These are phyloP conservation scores for Athripsodes cinereus DNA, from an alignment of 2,888 invertebrate genomes.

Conservation along the genomic window DNA sequence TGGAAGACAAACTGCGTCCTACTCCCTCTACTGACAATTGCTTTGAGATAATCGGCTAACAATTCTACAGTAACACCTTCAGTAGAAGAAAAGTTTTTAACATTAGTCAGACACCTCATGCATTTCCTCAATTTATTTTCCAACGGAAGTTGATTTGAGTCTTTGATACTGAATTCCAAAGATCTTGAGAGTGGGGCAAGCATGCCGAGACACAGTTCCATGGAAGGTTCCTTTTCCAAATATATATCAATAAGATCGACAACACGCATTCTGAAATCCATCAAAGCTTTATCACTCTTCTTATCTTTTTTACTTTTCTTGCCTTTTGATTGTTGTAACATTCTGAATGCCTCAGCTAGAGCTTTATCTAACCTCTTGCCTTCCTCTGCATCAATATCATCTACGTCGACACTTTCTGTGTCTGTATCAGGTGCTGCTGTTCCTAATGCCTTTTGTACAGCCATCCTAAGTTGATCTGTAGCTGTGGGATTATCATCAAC, in stretches of 20 bases:
- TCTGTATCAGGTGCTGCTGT: constrained; percentile 54
- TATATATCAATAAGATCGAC: constrained; percentile 70
- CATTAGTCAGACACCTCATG: constrained; percentile 53
- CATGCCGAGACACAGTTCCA: constrained; percentile 63
- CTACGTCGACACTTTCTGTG: constrained; percentile 64
- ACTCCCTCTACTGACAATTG: constrained; percentile 57
- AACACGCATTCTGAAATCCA: constrained; percentile 68
- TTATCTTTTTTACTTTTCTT: constrained; percentile 51
- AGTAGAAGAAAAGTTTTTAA: constrained; percentile 55
- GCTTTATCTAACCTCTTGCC: constrained; percentile 67
- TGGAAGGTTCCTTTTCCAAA: constrained; percentile 60
- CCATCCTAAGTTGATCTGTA: constrained; percentile 64
- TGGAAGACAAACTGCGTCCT: constrained; percentile 58
- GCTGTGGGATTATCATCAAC: constrained; percentile 57
- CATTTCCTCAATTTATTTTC: constrained; percentile 56
- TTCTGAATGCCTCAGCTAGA: constrained; percentile 67
- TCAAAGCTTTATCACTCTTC: constrained; percentile 59
- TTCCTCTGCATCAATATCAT: constrained; percentile 70
- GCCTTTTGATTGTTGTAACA: constrained; percentile 49
- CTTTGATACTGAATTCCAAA: constrained; percentile 63
- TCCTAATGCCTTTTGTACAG: constrained; percentile 65
- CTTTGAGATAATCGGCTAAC: constrained; percentile 50
- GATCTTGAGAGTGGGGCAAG: constrained; percentile 61
- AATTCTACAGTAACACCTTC: constrained; percentile 50
- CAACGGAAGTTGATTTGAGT: constrained; percentile 61